Evolutionary conservation across 1,140 invertebrate species (phyloP).

Genomic region (Danaus melanippus): DNA sequence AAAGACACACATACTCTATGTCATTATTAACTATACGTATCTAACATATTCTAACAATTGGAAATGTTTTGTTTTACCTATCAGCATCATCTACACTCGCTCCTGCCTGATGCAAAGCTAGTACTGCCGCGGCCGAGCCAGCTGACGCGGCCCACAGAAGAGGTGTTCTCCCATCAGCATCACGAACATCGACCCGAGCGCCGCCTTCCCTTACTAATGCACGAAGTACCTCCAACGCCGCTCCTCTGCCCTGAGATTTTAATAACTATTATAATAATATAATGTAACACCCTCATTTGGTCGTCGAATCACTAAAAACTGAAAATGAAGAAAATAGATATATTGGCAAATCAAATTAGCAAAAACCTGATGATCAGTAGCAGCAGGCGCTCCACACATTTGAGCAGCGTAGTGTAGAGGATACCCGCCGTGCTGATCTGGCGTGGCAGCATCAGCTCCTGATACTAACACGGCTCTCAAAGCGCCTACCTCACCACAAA

Average conservation of each 20-base stretch:
- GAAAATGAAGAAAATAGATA: not conserved
- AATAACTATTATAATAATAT: not conserved
- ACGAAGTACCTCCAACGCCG: conserved; percentile 86
- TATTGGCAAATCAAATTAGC: conserved; percentile 1
- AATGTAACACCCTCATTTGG: not conserved
- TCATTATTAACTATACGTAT: not conserved
- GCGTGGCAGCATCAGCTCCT: conserved; percentile 86
- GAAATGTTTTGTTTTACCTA: conserved; percentile 65
- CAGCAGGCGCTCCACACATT: conserved; percentile 88
- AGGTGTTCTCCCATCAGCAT: conserved; percentile 93
- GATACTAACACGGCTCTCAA: conserved; percentile 87
- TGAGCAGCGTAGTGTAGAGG: conserved; percentile 98
- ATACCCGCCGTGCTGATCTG: conserved; percentile 94
- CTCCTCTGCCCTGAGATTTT: conserved; percentile 43
- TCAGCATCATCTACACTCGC: conserved; percentile 84
- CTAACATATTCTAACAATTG: conserved; percentile 3
- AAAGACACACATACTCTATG: not conserved
- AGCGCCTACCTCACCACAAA: conserved; percentile 91
- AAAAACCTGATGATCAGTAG: conserved; percentile 73
- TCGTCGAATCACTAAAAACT: conserved; percentile 16
- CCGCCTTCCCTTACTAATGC: conserved; percentile 84
- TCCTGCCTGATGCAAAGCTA: conserved; percentile 88
- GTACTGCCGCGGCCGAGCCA: conserved; percentile 91
- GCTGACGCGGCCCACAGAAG: conserved; percentile 97
- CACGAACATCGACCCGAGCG: conserved; percentile 86